A percentile compares a stretch with the other conserved stretches of the same genome.
These are phyloP conservation scores for Epiblema foenella DNA, from an alignment of 2,888 invertebrate species.

Conservation along the genomic window DNA sequence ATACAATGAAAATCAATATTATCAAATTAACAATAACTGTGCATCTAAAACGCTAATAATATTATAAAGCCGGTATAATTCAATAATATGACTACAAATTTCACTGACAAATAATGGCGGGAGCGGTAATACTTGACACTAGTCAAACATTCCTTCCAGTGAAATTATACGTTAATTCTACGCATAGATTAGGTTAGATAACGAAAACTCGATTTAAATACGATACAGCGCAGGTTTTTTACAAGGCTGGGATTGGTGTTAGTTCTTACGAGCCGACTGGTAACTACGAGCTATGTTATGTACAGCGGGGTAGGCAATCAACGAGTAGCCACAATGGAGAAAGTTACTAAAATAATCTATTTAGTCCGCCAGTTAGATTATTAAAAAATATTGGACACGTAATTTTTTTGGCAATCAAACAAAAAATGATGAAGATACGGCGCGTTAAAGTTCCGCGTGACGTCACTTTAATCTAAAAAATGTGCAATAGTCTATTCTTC, in stretches of 20 bases:
- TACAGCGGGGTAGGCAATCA: constrained; percentile 27
- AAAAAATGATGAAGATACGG: too few species aligned
- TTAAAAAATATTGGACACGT: too few species aligned
- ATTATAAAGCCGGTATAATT: constrained; percentile 63
- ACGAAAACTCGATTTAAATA: constrained; percentile 55
- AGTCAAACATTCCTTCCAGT: constrained; percentile 34
- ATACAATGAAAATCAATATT: constrained; percentile 72
- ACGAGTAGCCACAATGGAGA: not conserved
- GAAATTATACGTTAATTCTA: constrained; percentile 53
- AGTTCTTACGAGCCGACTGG: constrained; percentile 77
- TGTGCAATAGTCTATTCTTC: too few species aligned
- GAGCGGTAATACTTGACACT: constrained; percentile 1
- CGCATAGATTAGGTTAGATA: constrained; percentile 61
- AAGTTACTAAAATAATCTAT: too few species aligned
- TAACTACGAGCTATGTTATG: constrained; percentile 56
- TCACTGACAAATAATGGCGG: constrained; percentile 24
- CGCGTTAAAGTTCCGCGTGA: too few species aligned
- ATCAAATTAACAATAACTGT: constrained; percentile 71
- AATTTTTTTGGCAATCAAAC: too few species aligned
- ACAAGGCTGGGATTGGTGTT: constrained; percentile 78
- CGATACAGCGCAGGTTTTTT: constrained; percentile 50
- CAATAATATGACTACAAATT: constrained; percentile 48
- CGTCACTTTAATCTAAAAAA: too few species aligned
- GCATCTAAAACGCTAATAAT: constrained; percentile 73
- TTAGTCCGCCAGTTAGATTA: too few species aligned